A percentile compares a stretch with the other conserved stretches of the same genome.
Evolutionary conservation across 2,113 vertebrate species (phyloP).

Genomic region (Laterallus jamaicensis): DNA sequence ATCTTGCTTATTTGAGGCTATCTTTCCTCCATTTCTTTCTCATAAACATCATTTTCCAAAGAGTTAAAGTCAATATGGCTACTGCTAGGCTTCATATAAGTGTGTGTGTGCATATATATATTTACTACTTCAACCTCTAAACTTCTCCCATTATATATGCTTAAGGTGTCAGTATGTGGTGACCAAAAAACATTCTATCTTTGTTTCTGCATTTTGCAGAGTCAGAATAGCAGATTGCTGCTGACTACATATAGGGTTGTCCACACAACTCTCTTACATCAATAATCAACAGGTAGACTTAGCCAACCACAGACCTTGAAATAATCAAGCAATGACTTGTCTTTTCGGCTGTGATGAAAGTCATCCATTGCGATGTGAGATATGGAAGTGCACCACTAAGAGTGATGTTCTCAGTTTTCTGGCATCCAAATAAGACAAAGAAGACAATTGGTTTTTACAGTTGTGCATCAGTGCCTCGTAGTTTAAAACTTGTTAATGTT

Average conservation of each 20-base stretch:
- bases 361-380: not conserved
- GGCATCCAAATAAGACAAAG: not conserved
- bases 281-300: not conserved
- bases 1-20: not conserved
- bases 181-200: not conserved
- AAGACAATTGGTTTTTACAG: not conserved
- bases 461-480: not conserved
- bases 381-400: not conserved
- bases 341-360: not conserved
- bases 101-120: not conserved
- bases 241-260: not conserved
- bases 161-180: not conserved
- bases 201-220: not conserved
- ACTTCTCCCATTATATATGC: not conserved
- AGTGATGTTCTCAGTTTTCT: not conserved
- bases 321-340: not conserved
- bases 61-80: not conserved
- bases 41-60: not conserved
- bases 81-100: not conserved
- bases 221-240: not conserved
- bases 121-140: not conserved
- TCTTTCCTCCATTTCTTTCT: not conserved
- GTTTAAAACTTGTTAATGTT: conserved; percentile 42
- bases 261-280: not conserved
- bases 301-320: not conserved